These are phyloP conservation scores for Oxyura jamaicensis DNA, from an alignment of 2,113 vertebrate genomes.

Conservation along the genomic window DNA sequence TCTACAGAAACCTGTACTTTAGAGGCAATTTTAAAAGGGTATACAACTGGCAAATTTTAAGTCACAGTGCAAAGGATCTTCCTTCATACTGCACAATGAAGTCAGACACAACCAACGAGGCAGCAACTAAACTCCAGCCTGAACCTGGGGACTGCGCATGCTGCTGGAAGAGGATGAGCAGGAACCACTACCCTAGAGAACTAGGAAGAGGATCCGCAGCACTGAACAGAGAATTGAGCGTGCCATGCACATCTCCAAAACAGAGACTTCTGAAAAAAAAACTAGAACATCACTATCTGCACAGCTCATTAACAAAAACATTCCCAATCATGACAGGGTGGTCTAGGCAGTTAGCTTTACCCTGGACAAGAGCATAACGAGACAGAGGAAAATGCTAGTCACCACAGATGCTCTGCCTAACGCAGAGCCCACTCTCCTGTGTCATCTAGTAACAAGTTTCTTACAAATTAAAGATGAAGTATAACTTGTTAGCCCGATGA, in stretches of 20 bases:
- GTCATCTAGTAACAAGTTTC: not conserved
- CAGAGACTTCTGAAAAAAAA: not conserved
- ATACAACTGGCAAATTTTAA: not conserved
- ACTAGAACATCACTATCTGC: not conserved
- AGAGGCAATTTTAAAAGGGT: not conserved
- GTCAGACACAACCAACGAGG: not conserved
- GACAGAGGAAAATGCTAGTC: not conserved
- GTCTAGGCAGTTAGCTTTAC: not conserved
- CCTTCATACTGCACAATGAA: not conserved
- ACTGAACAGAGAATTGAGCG: not conserved
- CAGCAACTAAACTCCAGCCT: not conserved
- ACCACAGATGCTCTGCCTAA: not conserved
- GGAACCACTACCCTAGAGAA: not conserved
- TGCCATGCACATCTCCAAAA: not conserved
- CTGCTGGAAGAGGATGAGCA: not conserved
- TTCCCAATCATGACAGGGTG: not conserved
- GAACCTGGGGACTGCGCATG: not conserved
- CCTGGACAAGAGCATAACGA: not conserved
- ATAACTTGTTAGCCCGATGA: not conserved
- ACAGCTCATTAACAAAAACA: not conserved
- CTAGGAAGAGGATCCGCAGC: not conserved
- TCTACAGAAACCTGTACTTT: not conserved
- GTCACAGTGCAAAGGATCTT: not conserved
- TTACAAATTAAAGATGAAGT: not conserved
- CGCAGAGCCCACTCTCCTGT: not conserved